Percentiles rank a stretch among this genome's conserved stretches.
phyloP scores from a whole-genome alignment of 2,113 vertebrate species.

The Aix galericulata region DNA sequence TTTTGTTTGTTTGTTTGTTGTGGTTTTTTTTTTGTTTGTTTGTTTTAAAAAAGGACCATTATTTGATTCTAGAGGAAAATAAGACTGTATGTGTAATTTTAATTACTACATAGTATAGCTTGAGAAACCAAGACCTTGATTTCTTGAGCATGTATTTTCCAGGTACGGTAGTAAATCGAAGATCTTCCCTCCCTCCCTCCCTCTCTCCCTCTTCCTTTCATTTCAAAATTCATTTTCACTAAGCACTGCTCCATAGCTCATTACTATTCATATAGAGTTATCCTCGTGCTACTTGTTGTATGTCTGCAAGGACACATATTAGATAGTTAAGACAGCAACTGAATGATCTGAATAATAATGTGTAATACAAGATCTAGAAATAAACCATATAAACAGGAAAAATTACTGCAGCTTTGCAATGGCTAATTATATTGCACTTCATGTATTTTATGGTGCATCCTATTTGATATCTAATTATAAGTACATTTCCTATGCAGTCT shows the following conservation, averaged over 20 bases:
- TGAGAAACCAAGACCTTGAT: not conserved
- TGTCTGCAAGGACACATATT: conserved; percentile 12
- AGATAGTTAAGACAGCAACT: not conserved
- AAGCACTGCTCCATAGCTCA: not conserved
- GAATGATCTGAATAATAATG: conserved; percentile 27
- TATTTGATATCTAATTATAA: conserved; percentile 42
- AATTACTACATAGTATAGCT: not conserved
- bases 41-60: not conserved
- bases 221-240: not conserved
- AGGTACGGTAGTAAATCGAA: not conserved
- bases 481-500: conserved; percentile 28
- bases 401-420: conserved; percentile 23
- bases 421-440: conserved; percentile 44
- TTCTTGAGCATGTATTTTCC: not conserved
- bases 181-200: not conserved
- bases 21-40: not conserved
- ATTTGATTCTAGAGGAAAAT: not conserved
- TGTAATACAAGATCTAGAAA: conserved; percentile 20
- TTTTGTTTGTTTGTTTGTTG: not conserved
- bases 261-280: not conserved
- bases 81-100: not conserved
- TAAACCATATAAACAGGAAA: conserved; percentile 14
- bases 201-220: not conserved
- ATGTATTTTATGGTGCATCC: conserved; percentile 35
- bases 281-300: not conserved